Base-by-base conservation (phyloP, 2,113 vertebrate genomes). In the Eupsittula cactorum region DNA sequence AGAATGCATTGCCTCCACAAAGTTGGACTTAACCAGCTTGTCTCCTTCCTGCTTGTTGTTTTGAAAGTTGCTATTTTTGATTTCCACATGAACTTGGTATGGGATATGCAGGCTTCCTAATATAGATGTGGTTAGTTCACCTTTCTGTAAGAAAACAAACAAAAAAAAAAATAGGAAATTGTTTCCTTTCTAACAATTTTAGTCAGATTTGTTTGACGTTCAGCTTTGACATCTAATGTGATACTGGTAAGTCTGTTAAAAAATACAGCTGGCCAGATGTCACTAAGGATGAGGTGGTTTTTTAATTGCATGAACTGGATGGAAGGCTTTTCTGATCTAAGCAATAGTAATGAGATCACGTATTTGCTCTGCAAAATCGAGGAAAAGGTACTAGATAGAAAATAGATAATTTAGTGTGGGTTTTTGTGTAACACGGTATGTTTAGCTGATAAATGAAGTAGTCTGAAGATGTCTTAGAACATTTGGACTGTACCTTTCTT, bases 41-140 rank as follows among this genome's bases (percentile, higher is more conserved):
- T 85, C 62, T 95, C 41, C 42, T 94, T 92, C 83, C 63, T 87
- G 77, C 52, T 84, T 90, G 14, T 70, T 74, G 60, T 92, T 95
- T 82, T 94, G 67, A 65, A 92, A 93, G 52, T 69, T 80, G 49
- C 81, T 95, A 49, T 92, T 95, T 94, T 77, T 82, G 67, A 9
- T 89, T 93, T 78, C 57, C 41, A 42, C 59, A 11, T 82, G 74
- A 84, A 47, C 35, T 81, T 78, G 29, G 25, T 37, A 47, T 86
- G 77, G 86, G 29, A 65, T 92, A 53, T 59, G 41, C 57, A 82
- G 67, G 21, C 62, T 91, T 91, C 70, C 41, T 69, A 69, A 21
- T 85, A 85, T 65, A 89, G 89, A 57, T 80, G 27, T 18, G 63
- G 65, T 69, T 71, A 60, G 76, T 50, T 27, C 16, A 82, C 44